A percentile compares a stretch with the other conserved stretches of the same genome.
phyloP scores from a whole-genome alignment of 2,113 vertebrate genomes.

The Pithys albifrons region DNA sequence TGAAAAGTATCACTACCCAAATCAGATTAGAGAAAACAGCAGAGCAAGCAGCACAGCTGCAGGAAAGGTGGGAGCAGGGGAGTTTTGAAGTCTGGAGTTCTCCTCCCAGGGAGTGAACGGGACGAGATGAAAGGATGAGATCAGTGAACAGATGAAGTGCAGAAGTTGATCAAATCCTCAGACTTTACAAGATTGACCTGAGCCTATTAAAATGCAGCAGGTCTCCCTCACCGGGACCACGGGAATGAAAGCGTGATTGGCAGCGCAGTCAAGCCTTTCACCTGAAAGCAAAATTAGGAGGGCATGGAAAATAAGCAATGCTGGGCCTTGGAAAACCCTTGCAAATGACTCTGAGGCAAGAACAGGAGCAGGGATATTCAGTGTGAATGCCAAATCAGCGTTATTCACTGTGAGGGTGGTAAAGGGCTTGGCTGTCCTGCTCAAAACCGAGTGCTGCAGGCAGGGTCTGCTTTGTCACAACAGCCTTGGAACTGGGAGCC shows the following conservation, averaged over 20 bases:
- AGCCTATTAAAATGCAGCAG: neutral
- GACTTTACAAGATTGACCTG: neutral
- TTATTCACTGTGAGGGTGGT: accelerated
- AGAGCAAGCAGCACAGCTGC: accelerated
- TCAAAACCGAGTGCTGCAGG: accelerated
- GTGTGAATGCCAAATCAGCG: neutral
- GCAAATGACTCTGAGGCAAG: neutral
- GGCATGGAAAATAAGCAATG: neutral
- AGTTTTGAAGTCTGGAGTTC: neutral
- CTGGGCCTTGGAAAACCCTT: neutral
- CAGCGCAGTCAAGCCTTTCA: neutral
- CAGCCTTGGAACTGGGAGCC: neutral
- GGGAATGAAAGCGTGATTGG: neutral
- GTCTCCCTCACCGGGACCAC: neutral
- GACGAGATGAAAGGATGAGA: neutral
- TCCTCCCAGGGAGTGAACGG: neutral
- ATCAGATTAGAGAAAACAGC: neutral
- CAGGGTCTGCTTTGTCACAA: accelerated
- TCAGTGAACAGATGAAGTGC: neutral
- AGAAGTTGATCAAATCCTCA: conserved; percentile 4
- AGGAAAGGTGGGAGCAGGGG: neutral
- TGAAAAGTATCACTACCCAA: neutral
- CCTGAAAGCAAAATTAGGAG: neutral
- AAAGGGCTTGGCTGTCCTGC: neutral
- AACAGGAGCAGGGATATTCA: neutral